Conservation (phyloP, 2,888 invertebrate species). For the Apamea epomidion region DNA sequence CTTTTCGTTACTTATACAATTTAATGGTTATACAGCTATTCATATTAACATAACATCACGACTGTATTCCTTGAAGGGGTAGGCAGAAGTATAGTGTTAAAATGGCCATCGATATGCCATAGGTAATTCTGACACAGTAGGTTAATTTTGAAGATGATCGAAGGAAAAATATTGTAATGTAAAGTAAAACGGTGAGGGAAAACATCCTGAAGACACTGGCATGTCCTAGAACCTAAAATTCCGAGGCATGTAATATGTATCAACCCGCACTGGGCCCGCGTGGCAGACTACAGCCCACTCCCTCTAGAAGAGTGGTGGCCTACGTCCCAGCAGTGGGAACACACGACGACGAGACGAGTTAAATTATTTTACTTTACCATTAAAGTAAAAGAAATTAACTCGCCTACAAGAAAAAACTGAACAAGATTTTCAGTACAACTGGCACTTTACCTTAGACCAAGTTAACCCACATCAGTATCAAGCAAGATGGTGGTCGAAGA, state of each 20-base stretch:
- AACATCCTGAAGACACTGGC: no score
- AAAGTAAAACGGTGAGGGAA: not conserved
- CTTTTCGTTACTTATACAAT: slow-evolving; percentile 22
- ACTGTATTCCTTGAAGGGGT: not conserved
- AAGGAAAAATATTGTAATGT: not conserved
- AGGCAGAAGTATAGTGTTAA: not conserved
- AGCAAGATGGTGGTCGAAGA: slow-evolving; percentile 17
- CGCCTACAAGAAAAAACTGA: not conserved
- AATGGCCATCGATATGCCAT: not conserved
- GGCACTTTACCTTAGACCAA: slow-evolving; percentile 8
- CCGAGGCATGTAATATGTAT: no score
- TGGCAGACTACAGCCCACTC: no score
- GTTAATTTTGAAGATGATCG: not conserved
- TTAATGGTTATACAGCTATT: slow-evolving; percentile 19
- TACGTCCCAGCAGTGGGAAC: no score
- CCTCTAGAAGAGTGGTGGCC: no score
- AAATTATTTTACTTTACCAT: no score
- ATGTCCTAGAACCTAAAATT: no score
- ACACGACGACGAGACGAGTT: no score
- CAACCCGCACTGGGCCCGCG: no score
- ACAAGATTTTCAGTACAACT: not conserved
- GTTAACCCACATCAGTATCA: slow-evolving; percentile 13
- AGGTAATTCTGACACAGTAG: not conserved
- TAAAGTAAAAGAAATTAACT: not conserved
- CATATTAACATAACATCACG: not conserved